Conservation (phyloP, 2,797 vertebrate species). For the Leucoraja ocellata region DNA sequence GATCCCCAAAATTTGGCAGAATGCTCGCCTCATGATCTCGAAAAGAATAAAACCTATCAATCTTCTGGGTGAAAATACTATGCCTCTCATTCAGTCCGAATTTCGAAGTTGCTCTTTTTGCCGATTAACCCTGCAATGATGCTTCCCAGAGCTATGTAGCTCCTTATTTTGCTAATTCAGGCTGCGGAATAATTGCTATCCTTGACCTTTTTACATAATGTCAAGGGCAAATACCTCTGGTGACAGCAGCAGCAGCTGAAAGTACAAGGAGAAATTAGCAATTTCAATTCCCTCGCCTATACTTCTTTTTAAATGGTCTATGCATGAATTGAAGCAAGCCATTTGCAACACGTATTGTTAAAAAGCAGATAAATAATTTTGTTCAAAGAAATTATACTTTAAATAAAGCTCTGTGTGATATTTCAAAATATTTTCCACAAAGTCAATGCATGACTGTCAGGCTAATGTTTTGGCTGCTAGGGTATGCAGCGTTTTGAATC, state of each 20-base stretch:
- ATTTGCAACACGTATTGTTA: slow-evolving; percentile 11
- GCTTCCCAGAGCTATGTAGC: background rate
- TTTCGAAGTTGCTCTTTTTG: background rate
- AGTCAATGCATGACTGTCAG: background rate
- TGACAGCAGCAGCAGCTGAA: slow-evolving; percentile 35
- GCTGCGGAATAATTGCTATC: slow-evolving; percentile 20
- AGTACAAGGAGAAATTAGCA: slow-evolving; percentile 14
- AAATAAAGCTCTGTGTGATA: background rate
- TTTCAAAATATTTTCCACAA: background rate
- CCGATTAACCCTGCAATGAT: background rate
- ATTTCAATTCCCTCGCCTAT: background rate
- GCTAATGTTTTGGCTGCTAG: background rate
- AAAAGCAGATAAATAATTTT: slow-evolving; percentile 4
- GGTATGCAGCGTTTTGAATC: background rate
- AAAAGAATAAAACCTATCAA: slow-evolving; percentile 69
- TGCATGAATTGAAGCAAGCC: background rate
- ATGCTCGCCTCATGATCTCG: slow-evolving; percentile 60
- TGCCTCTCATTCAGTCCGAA: background rate
- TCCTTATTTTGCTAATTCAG: slow-evolving; percentile 30
- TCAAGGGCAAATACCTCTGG: slow-evolving; percentile 35
- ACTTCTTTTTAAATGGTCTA: slow-evolving; percentile 30
- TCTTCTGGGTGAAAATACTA: slow-evolving; percentile 57
- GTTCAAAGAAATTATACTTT: slow-evolving; percentile 7
- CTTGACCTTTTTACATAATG: slow-evolving; percentile 30
- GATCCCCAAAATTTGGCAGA: slow-evolving; percentile 41